Percentiles rank a stretch among this genome's conserved stretches.
phyloP scores from a whole-genome alignment of 2,797 vertebrate genomes.

The Bufotes viridis region DNA sequence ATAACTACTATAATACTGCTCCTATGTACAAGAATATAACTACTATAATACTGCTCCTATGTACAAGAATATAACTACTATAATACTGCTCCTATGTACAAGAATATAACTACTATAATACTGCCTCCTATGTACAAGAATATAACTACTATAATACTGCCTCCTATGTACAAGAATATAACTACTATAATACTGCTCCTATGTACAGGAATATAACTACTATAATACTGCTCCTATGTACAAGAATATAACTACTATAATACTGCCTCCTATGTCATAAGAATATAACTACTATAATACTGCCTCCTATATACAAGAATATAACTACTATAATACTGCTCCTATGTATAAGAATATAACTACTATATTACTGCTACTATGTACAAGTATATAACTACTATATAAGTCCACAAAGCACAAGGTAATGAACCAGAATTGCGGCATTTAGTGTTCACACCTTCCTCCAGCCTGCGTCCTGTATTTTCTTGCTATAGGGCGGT shows the following conservation, averaged over 20 bases:
- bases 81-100: background rate
- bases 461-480: too few relatives aligned
- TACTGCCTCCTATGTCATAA: background rate
- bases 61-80: too few relatives aligned
- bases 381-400: background rate
- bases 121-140: too few relatives aligned
- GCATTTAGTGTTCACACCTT: too few relatives aligned
- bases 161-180: too few relatives aligned
- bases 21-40: slow-evolving; percentile 6
- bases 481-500: too few relatives aligned
- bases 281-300: slow-evolving; percentile 6
- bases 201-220: too few relatives aligned
- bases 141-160: too few relatives aligned
- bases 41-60: slow-evolving; percentile 3
- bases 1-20: slow-evolving; percentile 13
- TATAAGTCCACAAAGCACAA: too few relatives aligned
- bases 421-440: too few relatives aligned
- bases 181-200: too few relatives aligned
- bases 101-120: slow-evolving; percentile 4
- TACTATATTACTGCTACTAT: background rate
- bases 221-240: background rate
- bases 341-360: too few relatives aligned
- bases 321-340: background rate
- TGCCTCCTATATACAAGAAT: background rate
- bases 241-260: background rate